Evolutionary conservation across 2,113 vertebrate genomes (phyloP), one percentile per base, ranked within the genome.

Genomic region (Engraulis encrasicolus): DNA sequence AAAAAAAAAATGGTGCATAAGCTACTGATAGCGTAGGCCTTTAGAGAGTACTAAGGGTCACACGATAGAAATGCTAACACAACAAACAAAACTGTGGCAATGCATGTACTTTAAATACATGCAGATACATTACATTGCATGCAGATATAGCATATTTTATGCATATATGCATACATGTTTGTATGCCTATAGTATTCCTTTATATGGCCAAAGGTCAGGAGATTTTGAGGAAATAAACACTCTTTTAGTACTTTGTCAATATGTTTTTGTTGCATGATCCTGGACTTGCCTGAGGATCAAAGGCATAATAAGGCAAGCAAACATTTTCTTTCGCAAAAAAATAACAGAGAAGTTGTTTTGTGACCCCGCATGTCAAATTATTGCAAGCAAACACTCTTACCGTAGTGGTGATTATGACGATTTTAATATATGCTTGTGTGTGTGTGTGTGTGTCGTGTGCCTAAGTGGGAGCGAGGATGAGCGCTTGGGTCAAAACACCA

Each of bases 161-260:
- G n/a, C n/a, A n/a, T n/a, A n/a, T n/a, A n/a, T n/a, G n/a, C n/a
- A n/a, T n/a, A n/a, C n/a, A n/a, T n/a, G n/a, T n/a, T n/a, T n/a
- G n/a, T n/a, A n/a, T n/a, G n/a, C n/a, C n/a, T n/a, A n/a, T n/a
- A n/a, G n/a, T n/a, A n/a, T n/a, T n/a, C n/a, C n/a, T n/a, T n/a
- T n/a, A n/a, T n/a, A n/a, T n/a, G n/a, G n/a, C n/a, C n/a, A n/a
- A n/a, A n/a, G n/a, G n/a, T n/a, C n/a, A 45, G 40, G 40, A 45
- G 40, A 45, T 27, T 66, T 27, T 19, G 12, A 74, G 34, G 66
- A 74, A 74, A 74, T 74, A 74, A 74, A 74, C 58, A 66, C 66
- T 36, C 12, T 3, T 74, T 74, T 34, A 36, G 27, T 15, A 14
- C 17, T 12, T 34, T 23, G 58, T 66, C 66, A 14, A 20, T 17